Evolutionary conservation across 2,113 vertebrate genomes (phyloP).

Genomic region (Pteruthius melanotis): DNA sequence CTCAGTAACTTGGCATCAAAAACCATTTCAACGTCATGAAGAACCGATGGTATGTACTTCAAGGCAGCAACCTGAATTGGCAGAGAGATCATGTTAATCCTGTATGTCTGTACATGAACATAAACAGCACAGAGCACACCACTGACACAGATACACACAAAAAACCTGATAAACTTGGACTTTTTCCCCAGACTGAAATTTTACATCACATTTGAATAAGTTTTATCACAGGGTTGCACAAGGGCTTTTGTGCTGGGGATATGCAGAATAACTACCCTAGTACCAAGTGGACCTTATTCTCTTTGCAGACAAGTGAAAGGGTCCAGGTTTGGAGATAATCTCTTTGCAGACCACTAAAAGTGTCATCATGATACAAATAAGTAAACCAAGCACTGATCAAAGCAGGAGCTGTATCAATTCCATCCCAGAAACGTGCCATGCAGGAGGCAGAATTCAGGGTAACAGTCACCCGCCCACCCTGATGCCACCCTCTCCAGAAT

Average conservation of each 20-base stretch:
- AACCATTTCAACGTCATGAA: conserved; percentile 93
- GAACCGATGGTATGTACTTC: conserved; percentile 94
- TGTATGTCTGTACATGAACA: accelerated
- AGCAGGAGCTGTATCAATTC: neutral
- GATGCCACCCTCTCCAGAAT: neutral
- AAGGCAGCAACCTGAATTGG: conserved; percentile 88
- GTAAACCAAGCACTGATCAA: neutral
- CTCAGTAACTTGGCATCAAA: conserved; percentile 94
- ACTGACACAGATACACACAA: neutral
- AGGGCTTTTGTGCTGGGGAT: neutral
- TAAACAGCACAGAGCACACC: neutral
- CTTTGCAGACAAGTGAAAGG: neutral
- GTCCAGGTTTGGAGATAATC: neutral
- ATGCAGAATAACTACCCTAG: neutral
- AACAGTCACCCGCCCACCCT: neutral
- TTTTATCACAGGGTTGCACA: neutral
- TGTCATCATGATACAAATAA: neutral
- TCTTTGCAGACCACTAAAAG: neutral
- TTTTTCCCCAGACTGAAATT: neutral
- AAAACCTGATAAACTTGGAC: neutral
- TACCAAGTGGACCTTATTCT: neutral
- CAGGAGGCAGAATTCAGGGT: neutral
- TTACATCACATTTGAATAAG: neutral
- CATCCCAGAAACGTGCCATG: neutral
- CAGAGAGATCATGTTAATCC: neutral